These are phyloP conservation scores for Gambusia yucatana DNA, from an alignment of 2,797 vertebrate genomes.

Conservation along the genomic window DNA sequence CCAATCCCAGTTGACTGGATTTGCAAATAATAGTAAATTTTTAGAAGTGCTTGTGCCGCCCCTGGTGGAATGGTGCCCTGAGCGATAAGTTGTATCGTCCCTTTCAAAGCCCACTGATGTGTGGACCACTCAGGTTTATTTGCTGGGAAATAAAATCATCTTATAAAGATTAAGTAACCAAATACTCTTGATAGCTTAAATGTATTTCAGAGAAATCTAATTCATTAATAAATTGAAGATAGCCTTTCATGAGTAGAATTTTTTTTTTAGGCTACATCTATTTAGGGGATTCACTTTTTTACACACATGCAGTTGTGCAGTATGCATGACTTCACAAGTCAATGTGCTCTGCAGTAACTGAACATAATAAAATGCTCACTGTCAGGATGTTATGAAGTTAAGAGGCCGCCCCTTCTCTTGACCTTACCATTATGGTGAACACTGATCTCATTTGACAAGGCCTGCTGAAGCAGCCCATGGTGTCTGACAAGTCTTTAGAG, in stretches of 20 bases:
- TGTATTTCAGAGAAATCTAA: constrained; percentile 63
- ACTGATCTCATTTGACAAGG: constrained; percentile 87
- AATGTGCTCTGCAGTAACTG: constrained; percentile 47
- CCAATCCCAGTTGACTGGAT: neutral
- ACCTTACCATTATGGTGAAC: constrained; percentile 85
- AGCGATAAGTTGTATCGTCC: neutral
- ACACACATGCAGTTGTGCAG: constrained; percentile 52
- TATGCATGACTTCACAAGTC: constrained; percentile 32
- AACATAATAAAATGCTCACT: constrained; percentile 71
- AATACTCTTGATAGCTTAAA: constrained; percentile 65
- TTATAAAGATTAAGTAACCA: constrained; percentile 66
- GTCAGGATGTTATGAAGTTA: constrained; percentile 80
- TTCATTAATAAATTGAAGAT: constrained; percentile 67
- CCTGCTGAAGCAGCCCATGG: constrained; percentile 79
- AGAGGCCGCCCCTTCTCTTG: constrained; percentile 85
- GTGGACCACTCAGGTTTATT: constrained; percentile 19
- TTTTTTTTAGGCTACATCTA: constrained; percentile 51
- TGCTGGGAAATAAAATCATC: constrained; percentile 52
- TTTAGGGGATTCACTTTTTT: constrained; percentile 60
- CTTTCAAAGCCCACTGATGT: neutral
- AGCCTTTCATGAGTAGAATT: constrained; percentile 71
- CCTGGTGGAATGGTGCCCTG: neutral
- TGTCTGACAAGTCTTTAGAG: constrained; percentile 84
- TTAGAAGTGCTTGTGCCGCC: neutral
- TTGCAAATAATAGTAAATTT: neutral